Evolutionary conservation across 2,888 invertebrate species (phyloP), one percentile per base, ranked within the genome.

Genomic region (Balanococcus diminutus): DNA sequence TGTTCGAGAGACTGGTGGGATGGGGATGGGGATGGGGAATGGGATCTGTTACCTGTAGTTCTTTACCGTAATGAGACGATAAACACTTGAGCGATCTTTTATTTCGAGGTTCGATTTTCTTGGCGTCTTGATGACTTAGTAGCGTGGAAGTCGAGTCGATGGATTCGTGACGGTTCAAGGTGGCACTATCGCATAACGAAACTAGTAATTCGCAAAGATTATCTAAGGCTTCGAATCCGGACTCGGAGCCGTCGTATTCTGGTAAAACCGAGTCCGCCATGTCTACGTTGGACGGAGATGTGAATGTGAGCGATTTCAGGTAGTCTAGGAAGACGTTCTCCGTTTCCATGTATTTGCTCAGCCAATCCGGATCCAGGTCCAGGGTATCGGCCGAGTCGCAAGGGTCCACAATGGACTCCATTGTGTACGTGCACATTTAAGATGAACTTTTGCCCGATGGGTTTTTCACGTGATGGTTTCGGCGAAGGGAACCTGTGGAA

Each of bases 291-390:
- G 72, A 51, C 0, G 39, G 32, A n/a, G 86, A 81, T 1, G 81
- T 81, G 16, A 86, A 46, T 9, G 61, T 86, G 11, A 86, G 19
- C 36, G 61, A 81, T 61, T 81, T 86, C 19, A 86, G 16, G n/a
- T 86, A 86, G 39, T 81, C 86, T 11, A 86, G 19, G 36, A 86
- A 81, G 4, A 86, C 19, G 36, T 86, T 86, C 32, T 86, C 86
- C n/a, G 86, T 81, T 25, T 86, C 81, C 19, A 81, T 31, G 39
- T 79, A 86, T 81, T 81, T 79, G 11, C 81, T 56, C 32, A 86
- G 31, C 86, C 81, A 86, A 61, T 86, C 72, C 14, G 72, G 25
- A 31, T 84, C 84, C 39, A 39, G 72, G 16, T 72, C 72, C 61
- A 51, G 19, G 16, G 31, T 16, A 36, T 84, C 67, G 72, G 36